Conservation (phyloP, 2,113 vertebrate genomes). For the Silurus glanis region DNA sequence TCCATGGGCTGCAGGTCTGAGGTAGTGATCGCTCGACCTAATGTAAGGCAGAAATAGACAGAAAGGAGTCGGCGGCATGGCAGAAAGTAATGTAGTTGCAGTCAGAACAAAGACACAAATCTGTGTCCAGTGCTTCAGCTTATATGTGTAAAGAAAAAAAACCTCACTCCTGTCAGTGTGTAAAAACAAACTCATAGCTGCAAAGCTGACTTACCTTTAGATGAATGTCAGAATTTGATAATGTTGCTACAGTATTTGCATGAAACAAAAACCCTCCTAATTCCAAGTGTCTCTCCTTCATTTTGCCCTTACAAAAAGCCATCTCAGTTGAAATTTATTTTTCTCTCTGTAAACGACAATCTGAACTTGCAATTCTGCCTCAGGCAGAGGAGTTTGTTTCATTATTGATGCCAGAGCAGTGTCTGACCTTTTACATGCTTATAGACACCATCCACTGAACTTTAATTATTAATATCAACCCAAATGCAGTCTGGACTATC, state of each 20-base stretch:
- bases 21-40: not conserved
- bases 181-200: not conserved
- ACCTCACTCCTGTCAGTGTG: not conserved
- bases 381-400: constrained; percentile 48
- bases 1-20: constrained; percentile 5
- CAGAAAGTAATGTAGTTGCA: constrained; percentile 24
- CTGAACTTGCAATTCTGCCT: constrained; percentile 35
- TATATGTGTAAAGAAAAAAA: not conserved
- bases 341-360: constrained; percentile 51
- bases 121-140: constrained; percentile 3
- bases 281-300: constrained; percentile 27
- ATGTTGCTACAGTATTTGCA: constrained; percentile 4
- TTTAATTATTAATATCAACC: constrained; percentile 50
- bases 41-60: constrained; percentile 37
- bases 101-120: constrained; percentile 32
- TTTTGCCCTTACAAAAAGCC: constrained; percentile 30
- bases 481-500: constrained; percentile 26
- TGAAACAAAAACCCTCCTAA: not conserved
- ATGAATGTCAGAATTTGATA: constrained; percentile 14
- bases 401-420: constrained; percentile 53
- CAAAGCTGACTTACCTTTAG: not conserved
- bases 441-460: constrained; percentile 45
- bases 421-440: constrained; percentile 53
- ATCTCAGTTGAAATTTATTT: constrained; percentile 51
- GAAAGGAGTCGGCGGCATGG: constrained; percentile 27